phyloP scores from a whole-genome alignment of 2,888 invertebrate species.

The Sarcophaga subvicina region DNA sequence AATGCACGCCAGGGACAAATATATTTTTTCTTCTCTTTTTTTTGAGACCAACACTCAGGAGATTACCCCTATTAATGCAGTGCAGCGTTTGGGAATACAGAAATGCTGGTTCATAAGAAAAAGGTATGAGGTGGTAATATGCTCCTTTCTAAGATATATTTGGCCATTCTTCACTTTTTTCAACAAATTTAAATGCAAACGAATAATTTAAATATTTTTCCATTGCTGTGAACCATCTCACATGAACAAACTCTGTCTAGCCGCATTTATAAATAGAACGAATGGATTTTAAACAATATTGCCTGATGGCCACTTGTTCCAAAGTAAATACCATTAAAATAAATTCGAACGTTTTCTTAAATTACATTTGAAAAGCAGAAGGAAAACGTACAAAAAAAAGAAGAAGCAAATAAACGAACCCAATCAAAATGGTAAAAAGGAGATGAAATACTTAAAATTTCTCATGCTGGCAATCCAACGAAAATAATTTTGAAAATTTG shows the following conservation, averaged over 20 bases:
- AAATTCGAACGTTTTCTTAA: conserved; percentile 42
- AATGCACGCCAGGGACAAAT: too few species aligned
- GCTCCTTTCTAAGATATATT: too few species aligned
- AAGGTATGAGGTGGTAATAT: too few species aligned
- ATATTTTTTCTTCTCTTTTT: too few species aligned
- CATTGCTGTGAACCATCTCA: not conserved
- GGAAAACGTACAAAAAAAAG: not conserved
- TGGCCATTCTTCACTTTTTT: too few species aligned
- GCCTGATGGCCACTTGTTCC: conserved; percentile 42
- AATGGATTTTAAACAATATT: conserved; percentile 20
- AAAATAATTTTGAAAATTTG: conserved; percentile 23
- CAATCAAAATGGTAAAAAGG: conserved; percentile 16
- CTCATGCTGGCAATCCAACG: conserved; percentile 28
- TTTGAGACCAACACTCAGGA: too few species aligned
- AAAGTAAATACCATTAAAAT: conserved; percentile 52
- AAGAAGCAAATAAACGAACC: conserved; percentile 33
- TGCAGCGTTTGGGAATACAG: too few species aligned
- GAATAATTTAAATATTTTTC: not conserved
- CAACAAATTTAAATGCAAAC: not conserved
- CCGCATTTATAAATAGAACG: conserved; percentile 31
- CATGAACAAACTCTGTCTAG: conserved; percentile 48
- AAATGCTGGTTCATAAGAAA: too few species aligned
- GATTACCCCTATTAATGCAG: too few species aligned
- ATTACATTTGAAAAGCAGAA: conserved; percentile 11
- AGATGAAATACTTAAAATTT: conserved; percentile 27